These are phyloP conservation scores for Chaetura pelagica DNA, from an alignment of 2,113 vertebrate species.

Conservation along the genomic window DNA sequence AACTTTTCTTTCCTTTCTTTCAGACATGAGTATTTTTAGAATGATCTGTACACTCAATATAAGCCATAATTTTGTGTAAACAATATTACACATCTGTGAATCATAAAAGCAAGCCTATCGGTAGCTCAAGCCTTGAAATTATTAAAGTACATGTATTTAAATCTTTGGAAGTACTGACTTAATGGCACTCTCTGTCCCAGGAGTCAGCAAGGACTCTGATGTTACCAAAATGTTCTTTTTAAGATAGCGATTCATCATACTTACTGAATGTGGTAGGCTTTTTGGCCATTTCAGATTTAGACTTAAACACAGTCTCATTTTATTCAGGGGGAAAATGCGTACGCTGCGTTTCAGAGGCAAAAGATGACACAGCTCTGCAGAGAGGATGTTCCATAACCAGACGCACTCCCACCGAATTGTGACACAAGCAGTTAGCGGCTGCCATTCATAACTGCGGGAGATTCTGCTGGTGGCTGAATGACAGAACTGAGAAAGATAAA, in stretches of 20 bases:
- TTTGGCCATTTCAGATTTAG: slow-evolving; percentile 22
- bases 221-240: slow-evolving; percentile 3
- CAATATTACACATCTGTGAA: background rate
- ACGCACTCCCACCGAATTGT: background rate
- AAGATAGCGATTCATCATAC: slow-evolving; percentile 19
- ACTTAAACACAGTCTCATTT: background rate
- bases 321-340: background rate
- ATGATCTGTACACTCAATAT: background rate
- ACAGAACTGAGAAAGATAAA: background rate
- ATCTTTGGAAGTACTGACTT: background rate
- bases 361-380: background rate
- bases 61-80: background rate
- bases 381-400: fast-evolving
- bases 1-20: background rate
- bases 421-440: background rate
- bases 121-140: background rate
- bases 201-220: slow-evolving; percentile 28
- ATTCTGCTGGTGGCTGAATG: background rate
- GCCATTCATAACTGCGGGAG: background rate
- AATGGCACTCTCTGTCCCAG: background rate
- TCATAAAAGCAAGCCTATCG: background rate
- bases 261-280: slow-evolving; percentile 13
- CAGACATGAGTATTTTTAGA: background rate
- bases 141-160: background rate
- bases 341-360: background rate